Evolutionary conservation across 2,888 invertebrate genomes (phyloP).

Genomic region (Apotomis capreana): DNA sequence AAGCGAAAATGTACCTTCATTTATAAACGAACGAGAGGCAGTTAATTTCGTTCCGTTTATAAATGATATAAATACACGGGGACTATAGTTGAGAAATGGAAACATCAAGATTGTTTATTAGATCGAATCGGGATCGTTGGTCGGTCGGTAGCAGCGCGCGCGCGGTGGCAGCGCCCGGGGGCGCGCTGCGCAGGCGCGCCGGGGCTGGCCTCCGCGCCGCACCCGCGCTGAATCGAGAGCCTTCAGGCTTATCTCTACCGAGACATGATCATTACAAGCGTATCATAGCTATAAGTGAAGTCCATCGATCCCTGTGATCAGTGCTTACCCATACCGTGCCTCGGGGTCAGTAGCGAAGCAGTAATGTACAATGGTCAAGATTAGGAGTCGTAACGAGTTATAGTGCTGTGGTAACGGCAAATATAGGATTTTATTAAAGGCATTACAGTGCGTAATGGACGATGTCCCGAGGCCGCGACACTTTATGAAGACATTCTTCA

Average conservation of each 20-base stretch:
- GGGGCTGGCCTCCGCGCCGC: constrained; percentile 26
- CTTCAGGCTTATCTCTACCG: constrained; percentile 16
- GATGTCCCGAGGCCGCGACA: constrained; percentile 74
- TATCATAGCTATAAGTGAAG: background rate
- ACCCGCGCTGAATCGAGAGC: constrained; percentile 33
- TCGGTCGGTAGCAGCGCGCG: constrained; percentile 4
- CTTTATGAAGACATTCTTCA: constrained; percentile 78
- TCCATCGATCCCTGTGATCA: constrained; percentile 50
- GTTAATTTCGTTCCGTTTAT: background rate
- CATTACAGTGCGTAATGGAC: constrained; percentile 73
- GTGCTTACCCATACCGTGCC: background rate
- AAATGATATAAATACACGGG: constrained; percentile 14
- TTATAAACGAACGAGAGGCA: background rate
- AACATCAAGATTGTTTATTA: constrained; percentile 22
- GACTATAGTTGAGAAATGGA: constrained; percentile 17
- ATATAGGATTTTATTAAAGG: constrained; percentile 71
- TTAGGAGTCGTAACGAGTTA: constrained; percentile 5
- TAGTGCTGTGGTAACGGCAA: constrained; percentile 49
- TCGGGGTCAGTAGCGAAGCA: constrained; percentile 33
- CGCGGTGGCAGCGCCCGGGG: constrained; percentile 38
- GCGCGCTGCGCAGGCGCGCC: constrained; percentile 8
- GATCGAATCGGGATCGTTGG: constrained; percentile 11
- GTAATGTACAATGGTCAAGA: constrained; percentile 50
- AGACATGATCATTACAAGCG: background rate
- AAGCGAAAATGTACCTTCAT: background rate